Evolutionary conservation across 2,113 vertebrate species (phyloP).

Genomic region (Monarcha castaneiventris): DNA sequence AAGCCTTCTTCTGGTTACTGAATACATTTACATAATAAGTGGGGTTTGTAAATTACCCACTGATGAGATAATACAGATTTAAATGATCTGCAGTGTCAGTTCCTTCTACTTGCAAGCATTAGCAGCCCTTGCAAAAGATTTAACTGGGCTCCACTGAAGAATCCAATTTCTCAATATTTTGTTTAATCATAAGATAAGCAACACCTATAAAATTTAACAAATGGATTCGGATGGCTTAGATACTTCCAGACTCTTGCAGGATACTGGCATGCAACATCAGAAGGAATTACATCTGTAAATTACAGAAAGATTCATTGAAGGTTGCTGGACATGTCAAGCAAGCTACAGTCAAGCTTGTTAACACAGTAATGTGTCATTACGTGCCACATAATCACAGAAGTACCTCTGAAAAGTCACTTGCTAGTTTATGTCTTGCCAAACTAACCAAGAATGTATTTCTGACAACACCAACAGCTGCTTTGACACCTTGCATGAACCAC

Average conservation of each 20-base stretch:
- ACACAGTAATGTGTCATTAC: not conserved
- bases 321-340: not conserved
- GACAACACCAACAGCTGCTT: not conserved
- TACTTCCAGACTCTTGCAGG: not conserved
- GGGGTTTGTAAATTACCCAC: not conserved
- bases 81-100: not conserved
- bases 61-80: constrained; percentile 29
- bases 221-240: not conserved
- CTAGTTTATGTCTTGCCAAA: not conserved
- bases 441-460: not conserved
- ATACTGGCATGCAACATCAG: not conserved
- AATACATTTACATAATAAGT: constrained; percentile 29
- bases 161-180: not conserved
- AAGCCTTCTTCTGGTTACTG: not conserved
- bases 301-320: not conserved
- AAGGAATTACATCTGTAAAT: not conserved
- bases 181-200: not conserved
- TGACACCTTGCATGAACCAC: not conserved
- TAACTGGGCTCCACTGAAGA: not conserved
- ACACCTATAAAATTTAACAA: not conserved
- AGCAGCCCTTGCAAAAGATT: not conserved
- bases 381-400: not conserved
- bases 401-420: not conserved
- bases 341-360: not conserved
- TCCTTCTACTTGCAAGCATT: not conserved